Evolutionary conservation across 2,113 vertebrate species (phyloP).

Genomic region (Platanista minor): DNA sequence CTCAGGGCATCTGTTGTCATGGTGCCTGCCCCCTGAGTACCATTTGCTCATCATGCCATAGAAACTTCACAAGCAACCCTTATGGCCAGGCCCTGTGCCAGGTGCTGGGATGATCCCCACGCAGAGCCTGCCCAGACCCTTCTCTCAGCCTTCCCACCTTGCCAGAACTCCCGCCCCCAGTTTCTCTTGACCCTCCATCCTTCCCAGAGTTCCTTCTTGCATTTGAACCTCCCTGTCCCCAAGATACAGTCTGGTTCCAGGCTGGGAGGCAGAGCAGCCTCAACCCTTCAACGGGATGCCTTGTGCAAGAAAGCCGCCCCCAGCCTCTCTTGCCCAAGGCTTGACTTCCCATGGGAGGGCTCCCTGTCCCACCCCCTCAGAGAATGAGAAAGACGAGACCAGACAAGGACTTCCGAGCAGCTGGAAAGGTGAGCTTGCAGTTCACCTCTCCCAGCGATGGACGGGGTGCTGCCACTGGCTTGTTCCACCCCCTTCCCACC

Average conservation of each 20-base stretch:
- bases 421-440: not conserved
- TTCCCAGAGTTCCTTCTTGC: not conserved
- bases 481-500: no score
- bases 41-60: accelerated
- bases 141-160: not conserved
- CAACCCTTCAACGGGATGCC: accelerated
- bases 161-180: accelerated
- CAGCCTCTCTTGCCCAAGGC: not conserved
- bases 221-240: not conserved
- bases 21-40: accelerated
- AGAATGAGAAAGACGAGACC: not conserved
- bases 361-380: not conserved
- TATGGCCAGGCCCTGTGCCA: not conserved
- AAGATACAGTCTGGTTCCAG: not conserved
- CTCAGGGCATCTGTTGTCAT: accelerated
- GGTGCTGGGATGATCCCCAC: not conserved
- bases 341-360: accelerated
- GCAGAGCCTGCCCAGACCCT: not conserved
- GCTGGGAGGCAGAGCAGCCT: not conserved
- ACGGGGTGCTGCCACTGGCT: accelerated
- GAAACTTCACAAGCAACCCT: accelerated
- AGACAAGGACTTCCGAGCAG: not conserved
- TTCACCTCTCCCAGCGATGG: accelerated
- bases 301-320: not conserved
- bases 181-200: not conserved